These are phyloP conservation scores for Colinus virginianus DNA, from an alignment of 2,113 vertebrate genomes.

Conservation along the genomic window DNA sequence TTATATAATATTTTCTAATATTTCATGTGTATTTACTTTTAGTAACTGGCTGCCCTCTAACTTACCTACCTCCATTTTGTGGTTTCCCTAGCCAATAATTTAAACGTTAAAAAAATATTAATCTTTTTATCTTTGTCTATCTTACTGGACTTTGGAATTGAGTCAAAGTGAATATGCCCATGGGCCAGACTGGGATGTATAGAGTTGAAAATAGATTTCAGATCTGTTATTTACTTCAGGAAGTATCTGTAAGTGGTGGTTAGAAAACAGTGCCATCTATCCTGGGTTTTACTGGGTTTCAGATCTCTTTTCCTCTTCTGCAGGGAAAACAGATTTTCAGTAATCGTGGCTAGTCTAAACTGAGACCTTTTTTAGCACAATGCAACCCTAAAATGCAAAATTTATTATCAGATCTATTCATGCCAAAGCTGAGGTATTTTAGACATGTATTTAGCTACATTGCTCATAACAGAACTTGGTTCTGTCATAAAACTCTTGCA, in stretches of 20 bases:
- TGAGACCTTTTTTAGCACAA: background rate
- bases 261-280: constrained; percentile 5
- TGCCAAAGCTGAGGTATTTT: background rate
- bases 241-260: background rate
- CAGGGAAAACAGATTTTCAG: background rate
- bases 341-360: background rate
- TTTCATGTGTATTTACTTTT: constrained; percentile 38
- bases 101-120: background rate
- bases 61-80: background rate
- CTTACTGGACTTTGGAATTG: background rate
- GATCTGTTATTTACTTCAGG: constrained; percentile 29
- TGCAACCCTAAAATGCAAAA: background rate
- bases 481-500: background rate
- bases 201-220: constrained; percentile 32
- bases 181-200: background rate
- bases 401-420: background rate
- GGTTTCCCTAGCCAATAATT: constrained; percentile 5
- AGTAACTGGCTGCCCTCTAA: constrained; percentile 30
- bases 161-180: constrained; percentile 10
- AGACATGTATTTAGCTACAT: background rate
- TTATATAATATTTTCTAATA: constrained; percentile 61
- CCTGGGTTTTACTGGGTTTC: background rate
- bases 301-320: constrained; percentile 2
- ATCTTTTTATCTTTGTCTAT: constrained; percentile 5
- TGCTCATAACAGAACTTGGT: background rate